Conservation (phyloP, 2,113 vertebrate genomes). For the Tyrannus savana region DNA sequence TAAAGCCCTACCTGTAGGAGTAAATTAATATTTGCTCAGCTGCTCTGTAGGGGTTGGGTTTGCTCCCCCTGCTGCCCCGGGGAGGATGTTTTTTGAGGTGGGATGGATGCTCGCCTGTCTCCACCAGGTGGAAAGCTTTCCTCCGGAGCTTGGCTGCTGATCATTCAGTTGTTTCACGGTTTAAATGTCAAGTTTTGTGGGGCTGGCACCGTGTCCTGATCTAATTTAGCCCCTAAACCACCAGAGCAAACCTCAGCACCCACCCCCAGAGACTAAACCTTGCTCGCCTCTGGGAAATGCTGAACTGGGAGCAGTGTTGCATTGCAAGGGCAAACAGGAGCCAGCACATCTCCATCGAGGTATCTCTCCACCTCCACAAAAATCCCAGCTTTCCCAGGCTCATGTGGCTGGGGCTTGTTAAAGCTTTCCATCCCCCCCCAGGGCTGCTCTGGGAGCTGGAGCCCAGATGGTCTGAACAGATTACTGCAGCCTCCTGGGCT, state of each 20-base stretch:
- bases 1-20: background rate
- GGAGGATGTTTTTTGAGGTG: background rate
- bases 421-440: background rate
- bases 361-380: background rate
- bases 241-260: background rate
- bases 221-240: background rate
- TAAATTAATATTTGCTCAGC: background rate
- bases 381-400: background rate
- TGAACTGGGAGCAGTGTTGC: accelerated
- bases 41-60: background rate
- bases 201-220: background rate
- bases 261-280: accelerated
- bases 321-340: background rate
- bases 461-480: conserved; percentile 53
- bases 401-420: background rate
- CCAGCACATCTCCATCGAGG: background rate
- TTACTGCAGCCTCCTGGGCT: conserved; percentile 26
- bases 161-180: background rate
- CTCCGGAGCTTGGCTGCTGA: background rate
- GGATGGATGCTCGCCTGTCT: background rate
- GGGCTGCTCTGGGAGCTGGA: background rate
- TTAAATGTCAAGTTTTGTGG: background rate
- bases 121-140: background rate
- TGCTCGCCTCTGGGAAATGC: accelerated
- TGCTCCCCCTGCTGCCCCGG: background rate